phyloP scores from a whole-genome alignment of 1,140 invertebrate species.

The Dendrolimus kikuchii region DNA sequence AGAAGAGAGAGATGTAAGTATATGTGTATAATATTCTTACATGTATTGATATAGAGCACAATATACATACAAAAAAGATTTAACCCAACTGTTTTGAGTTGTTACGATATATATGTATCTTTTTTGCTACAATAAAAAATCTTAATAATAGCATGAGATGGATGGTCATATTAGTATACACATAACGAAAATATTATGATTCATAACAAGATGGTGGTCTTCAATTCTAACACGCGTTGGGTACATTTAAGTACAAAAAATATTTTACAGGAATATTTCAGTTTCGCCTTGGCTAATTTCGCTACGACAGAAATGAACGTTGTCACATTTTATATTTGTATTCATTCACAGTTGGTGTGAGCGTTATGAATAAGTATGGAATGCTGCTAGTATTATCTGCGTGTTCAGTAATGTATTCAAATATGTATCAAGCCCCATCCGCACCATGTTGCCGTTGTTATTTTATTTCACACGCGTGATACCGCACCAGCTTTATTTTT shows the following conservation, averaged over 20 bases:
- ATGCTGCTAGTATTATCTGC: slow-evolving; percentile 61
- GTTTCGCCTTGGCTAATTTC: too few relatives aligned
- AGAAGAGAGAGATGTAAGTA: too few relatives aligned
- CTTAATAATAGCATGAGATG: too few relatives aligned
- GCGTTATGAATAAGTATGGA: slow-evolving; percentile 62
- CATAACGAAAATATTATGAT: too few relatives aligned
- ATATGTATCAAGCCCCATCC: slow-evolving; percentile 66
- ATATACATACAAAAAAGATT: too few relatives aligned
- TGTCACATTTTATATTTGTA: slow-evolving; percentile 26
- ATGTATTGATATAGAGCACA: too few relatives aligned
- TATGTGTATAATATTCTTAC: too few relatives aligned
- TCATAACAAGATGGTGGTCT: too few relatives aligned
- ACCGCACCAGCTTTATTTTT: slow-evolving; percentile 52
- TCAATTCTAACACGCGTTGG: neutral
- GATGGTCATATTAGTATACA: too few relatives aligned
- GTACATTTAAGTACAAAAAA: neutral
- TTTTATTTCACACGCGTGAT: slow-evolving; percentile 66
- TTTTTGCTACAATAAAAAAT: neutral
- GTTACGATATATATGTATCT: neutral
- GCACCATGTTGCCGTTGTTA: slow-evolving; percentile 60
- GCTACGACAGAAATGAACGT: neutral
- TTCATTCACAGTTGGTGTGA: slow-evolving; percentile 41
- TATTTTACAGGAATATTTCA: too few relatives aligned
- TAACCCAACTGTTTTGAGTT: neutral
- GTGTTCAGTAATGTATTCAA: slow-evolving; percentile 69